A percentile compares a stretch with the other conserved stretches of the same genome.
Evolutionary conservation across 2,113 vertebrate genomes (phyloP).

Genomic region (Vulpes ferrilata): DNA sequence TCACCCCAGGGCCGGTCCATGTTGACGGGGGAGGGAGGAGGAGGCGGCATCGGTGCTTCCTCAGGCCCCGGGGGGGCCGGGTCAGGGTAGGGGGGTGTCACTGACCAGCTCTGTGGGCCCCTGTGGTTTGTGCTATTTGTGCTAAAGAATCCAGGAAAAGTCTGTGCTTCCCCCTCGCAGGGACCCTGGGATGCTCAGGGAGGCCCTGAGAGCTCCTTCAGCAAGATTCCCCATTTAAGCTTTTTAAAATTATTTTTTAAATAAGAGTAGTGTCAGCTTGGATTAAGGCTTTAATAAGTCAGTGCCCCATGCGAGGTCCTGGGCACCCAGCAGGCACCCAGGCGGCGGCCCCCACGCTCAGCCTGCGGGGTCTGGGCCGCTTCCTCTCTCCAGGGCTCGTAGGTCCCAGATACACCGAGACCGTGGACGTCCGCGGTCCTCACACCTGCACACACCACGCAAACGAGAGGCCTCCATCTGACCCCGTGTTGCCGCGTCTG

Average conservation of each 20-base stretch:
- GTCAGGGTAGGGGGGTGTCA: accelerated
- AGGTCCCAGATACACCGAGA: background rate
- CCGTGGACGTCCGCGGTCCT: background rate
- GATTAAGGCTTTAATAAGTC: too few relatives aligned
- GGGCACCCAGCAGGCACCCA: too few relatives aligned
- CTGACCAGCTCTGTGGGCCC: accelerated
- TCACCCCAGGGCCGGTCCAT: background rate
- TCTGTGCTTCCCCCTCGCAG: background rate
- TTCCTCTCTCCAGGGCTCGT: background rate
- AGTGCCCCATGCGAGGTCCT: accelerated
- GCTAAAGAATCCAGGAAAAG: background rate
- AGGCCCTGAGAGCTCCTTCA: background rate
- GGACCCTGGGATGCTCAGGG: accelerated
- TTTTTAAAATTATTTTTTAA: background rate
- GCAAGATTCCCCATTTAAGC: background rate
- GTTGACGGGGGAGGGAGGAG: accelerated
- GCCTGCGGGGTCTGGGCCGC: too few relatives aligned
- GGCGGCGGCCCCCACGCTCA: accelerated
- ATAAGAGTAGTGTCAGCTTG: background rate
- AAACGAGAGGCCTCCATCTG: background rate
- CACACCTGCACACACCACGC: background rate
- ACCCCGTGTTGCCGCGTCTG: background rate
- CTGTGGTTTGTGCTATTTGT: background rate
- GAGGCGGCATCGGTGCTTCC: background rate
- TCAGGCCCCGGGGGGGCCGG: background rate